A percentile compares a stretch with the other conserved stretches of the same genome.
Evolutionary conservation across 2,113 vertebrate species (phyloP).

Genomic region (Psilopogon haemacephalus): DNA sequence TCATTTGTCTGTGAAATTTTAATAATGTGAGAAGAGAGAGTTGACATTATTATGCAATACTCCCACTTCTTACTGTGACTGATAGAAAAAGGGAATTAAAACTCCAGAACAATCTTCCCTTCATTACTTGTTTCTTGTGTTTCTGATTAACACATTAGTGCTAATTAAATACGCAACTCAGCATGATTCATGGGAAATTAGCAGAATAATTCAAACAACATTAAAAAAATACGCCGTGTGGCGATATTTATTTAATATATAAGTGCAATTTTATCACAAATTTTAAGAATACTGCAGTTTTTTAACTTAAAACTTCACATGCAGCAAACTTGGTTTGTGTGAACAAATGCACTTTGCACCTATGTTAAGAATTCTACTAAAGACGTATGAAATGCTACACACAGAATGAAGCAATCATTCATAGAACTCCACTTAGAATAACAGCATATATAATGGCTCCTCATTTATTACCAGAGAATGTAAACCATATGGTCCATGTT

Average conservation of each 20-base stretch:
- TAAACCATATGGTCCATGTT: slow-evolving; percentile 23
- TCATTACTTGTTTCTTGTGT: neutral
- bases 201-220: neutral
- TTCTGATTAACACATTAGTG: neutral
- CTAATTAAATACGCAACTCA: neutral
- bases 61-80: neutral
- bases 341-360: neutral
- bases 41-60: neutral
- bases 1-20: neutral
- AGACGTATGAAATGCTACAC: neutral
- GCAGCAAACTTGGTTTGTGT: neutral
- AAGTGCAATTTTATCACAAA: neutral
- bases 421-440: slow-evolving; percentile 30
- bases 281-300: neutral
- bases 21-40: neutral
- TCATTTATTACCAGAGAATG: slow-evolving; percentile 58
- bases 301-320: neutral
- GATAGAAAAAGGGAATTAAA: neutral
- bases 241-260: neutral
- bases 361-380: neutral
- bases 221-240: neutral
- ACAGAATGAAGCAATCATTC: slow-evolving; percentile 2
- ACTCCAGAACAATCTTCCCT: neutral
- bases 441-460: neutral
- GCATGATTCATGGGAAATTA: neutral